Percentiles rank a stretch among this genome's conserved stretches.
Conservation (phyloP, 2,113 vertebrate species). For the Anarhynchus alexandrinus region DNA sequence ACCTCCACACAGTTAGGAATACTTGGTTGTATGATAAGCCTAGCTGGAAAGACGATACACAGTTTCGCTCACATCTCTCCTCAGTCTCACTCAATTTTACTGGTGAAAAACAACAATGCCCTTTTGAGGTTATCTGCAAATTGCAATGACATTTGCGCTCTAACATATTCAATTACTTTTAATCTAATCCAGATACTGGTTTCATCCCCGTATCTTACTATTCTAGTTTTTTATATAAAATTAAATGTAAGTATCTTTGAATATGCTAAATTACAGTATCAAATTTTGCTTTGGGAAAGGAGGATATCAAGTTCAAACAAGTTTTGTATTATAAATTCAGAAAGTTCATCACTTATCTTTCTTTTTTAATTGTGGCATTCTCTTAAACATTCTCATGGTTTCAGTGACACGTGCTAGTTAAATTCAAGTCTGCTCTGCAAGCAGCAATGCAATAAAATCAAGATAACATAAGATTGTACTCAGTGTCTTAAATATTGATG, state of each 20-base stretch:
- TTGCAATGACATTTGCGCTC: neutral
- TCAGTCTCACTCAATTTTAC: neutral
- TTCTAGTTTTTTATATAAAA: neutral
- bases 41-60: neutral
- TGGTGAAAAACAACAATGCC: neutral
- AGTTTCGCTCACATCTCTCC: neutral
- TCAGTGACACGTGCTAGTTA: neutral
- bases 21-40: neutral
- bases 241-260: neutral
- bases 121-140: neutral
- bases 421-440: neutral
- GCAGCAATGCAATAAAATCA: neutral
- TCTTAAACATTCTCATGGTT: neutral
- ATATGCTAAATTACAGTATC: neutral
- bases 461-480: neutral
- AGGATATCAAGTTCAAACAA: neutral
- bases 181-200: neutral
- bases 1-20: neutral
- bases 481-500: neutral
- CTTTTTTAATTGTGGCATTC: neutral
- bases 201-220: neutral
- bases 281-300: neutral
- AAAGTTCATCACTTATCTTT: neutral
- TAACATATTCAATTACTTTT: neutral
- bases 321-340: neutral